A percentile compares a stretch with the other conserved stretches of the same genome.
Evolutionary conservation across 2,888 invertebrate species (phyloP).

Genomic region (Caenorhabditis plicata): DNA sequence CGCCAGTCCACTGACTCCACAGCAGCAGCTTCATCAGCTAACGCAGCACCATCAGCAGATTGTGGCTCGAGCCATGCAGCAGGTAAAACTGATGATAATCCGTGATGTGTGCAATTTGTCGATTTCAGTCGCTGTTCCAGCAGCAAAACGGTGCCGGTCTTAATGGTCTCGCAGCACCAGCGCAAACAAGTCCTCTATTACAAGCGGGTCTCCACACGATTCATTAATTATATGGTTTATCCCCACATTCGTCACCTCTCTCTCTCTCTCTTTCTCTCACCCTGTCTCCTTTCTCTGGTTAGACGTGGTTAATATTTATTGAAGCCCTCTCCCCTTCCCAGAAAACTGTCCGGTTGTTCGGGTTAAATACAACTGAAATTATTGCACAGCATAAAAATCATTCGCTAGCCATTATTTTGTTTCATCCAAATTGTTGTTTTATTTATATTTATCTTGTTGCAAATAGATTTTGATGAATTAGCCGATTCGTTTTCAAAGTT

Average conservation of each 20-base stretch:
- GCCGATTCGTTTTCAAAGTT: too few relatives aligned
- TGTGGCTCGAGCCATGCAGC: constrained; percentile 29
- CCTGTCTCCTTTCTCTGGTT: background rate
- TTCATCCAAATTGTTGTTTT: constrained; percentile 1
- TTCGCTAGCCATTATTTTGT: constrained; percentile 2
- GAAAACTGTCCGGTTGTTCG: too few relatives aligned
- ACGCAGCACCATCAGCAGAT: constrained; percentile 26
- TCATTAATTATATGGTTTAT: constrained; percentile 12
- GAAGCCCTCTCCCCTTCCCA: too few relatives aligned
- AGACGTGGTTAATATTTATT: too few relatives aligned
- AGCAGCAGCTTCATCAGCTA: constrained; percentile 30
- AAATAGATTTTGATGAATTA: too few relatives aligned
- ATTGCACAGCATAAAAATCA: constrained; percentile 3
- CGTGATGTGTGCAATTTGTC: background rate
- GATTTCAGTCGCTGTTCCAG: too few relatives aligned
- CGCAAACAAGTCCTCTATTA: constrained; percentile 21
- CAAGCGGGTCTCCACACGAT: constrained; percentile 26
- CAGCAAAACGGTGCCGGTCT: constrained; percentile 9
- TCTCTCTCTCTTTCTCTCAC: background rate
- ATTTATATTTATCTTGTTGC: too few relatives aligned
- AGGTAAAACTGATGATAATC: constrained; percentile 3
- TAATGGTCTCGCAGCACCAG: constrained; percentile 1
- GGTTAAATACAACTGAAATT: too few relatives aligned
- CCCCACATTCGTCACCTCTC: too few relatives aligned
- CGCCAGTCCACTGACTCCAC: constrained; percentile 26